Conservation (phyloP, 2,113 vertebrate species). For the Cyanoramphus novaezelandiae region DNA sequence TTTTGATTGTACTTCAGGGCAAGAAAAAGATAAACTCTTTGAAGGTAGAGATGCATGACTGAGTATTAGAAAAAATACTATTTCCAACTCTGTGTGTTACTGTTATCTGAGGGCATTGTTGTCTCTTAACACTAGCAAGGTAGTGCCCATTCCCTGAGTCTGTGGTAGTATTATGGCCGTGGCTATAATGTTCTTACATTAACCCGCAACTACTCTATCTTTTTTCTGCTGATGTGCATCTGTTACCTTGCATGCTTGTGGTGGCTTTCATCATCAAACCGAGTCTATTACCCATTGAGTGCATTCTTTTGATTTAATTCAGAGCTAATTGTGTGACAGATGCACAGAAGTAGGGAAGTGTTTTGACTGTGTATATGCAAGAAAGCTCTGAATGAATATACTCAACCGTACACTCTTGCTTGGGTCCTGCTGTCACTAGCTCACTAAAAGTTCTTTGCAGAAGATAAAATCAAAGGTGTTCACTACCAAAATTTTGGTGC, state of each 20-base stretch:
- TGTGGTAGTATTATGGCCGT: background rate
- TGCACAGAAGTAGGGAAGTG: background rate
- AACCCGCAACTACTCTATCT: background rate
- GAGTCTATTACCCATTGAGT: background rate
- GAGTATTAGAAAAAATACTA: background rate
- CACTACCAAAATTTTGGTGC: background rate
- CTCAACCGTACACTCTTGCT: background rate
- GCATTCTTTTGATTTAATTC: background rate
- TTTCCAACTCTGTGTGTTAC: background rate
- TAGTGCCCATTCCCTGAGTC: background rate
- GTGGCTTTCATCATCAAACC: background rate
- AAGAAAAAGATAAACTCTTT: background rate
- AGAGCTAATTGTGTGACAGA: background rate
- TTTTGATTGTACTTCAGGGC: background rate
- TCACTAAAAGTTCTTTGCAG: background rate
- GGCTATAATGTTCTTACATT: fast-evolving
- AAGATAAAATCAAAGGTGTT: background rate
- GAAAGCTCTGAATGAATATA: background rate
- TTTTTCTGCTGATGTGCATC: background rate
- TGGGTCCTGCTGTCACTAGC: background rate
- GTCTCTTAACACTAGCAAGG: background rate
- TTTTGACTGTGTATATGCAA: background rate
- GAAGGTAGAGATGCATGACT: background rate
- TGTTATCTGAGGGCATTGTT: background rate
- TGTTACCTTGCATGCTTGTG: fast-evolving